A percentile compares a stretch with the other conserved stretches of the same genome.
phyloP scores from a whole-genome alignment of 2,797 vertebrate species.

The Pitangus sulphuratus region DNA sequence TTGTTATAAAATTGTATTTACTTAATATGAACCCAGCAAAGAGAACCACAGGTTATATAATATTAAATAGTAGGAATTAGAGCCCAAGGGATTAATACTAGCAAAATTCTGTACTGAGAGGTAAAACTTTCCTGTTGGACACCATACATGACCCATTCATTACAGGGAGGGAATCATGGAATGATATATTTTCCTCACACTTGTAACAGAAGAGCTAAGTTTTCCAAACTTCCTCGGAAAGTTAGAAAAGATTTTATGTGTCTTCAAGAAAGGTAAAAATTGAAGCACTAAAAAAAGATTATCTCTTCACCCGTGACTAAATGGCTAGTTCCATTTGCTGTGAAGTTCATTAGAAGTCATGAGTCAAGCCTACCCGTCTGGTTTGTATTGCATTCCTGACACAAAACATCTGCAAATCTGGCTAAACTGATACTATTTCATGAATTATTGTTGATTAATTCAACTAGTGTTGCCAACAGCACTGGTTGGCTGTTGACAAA shows the following conservation, averaged over 20 bases:
- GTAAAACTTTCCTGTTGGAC: neutral
- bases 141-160: neutral
- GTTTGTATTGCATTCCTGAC: neutral
- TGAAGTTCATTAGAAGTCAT: neutral
- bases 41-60: neutral
- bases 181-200: neutral
- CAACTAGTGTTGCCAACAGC: neutral
- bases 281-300: neutral
- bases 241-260: neutral
- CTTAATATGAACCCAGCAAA: neutral
- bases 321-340: neutral
- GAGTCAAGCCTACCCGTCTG: neutral
- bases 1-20: constrained; percentile 23
- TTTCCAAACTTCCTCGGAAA: neutral
- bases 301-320: neutral
- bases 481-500: neutral
- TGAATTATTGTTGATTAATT: neutral
- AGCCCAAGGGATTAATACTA: neutral
- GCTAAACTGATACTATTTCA: neutral
- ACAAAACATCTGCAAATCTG: neutral
- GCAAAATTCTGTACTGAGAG: neutral
- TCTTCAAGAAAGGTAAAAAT: neutral
- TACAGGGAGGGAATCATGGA: neutral
- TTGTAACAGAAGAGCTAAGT: neutral
- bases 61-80: neutral